Evolutionary conservation across 2,888 invertebrate genomes (phyloP).

Genomic region (Orthosia gothica): DNA sequence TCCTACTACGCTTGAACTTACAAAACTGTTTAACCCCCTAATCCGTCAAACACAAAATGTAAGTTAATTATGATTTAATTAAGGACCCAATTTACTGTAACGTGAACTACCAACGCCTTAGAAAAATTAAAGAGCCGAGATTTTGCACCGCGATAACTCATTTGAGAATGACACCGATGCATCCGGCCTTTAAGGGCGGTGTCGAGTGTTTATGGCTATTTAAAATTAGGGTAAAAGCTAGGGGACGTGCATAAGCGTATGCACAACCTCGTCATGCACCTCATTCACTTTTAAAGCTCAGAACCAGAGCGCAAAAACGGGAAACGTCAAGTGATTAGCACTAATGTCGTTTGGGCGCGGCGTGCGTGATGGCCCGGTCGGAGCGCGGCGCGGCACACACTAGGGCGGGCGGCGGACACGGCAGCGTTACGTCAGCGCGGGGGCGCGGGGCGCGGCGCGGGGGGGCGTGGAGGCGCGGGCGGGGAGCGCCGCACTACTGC

Average conservation of each 20-base stretch:
- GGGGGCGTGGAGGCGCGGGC: conserved; percentile 68
- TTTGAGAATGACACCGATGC: conserved; percentile 87
- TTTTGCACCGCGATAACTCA: conserved; percentile 85
- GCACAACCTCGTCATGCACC: conserved; percentile 83
- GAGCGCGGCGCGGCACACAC: conserved; percentile 90
- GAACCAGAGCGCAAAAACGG: conserved; percentile 82
- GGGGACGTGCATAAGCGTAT: conserved; percentile 73
- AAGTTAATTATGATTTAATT: conserved; percentile 32
- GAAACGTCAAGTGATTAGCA: conserved; percentile 90
- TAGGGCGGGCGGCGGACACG: conserved; percentile 89
- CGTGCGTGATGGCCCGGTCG: conserved; percentile 84
- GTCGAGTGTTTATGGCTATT: conserved; percentile 73
- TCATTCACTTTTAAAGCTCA: conserved; percentile 85
- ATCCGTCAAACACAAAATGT: conserved; percentile 21
- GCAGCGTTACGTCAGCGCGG: conserved; percentile 90
- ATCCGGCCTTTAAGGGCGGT: conserved; percentile 85
- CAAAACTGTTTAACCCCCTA: conserved; percentile 15
- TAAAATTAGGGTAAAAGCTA: conserved; percentile 67
- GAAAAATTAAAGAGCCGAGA: conserved; percentile 74
- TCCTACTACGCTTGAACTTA: conserved; percentile 45
- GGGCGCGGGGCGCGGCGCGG: conserved; percentile 65
- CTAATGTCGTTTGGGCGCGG: conserved; percentile 85
- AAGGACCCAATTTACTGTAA: conserved; percentile 48
- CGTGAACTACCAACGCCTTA: conserved; percentile 59
- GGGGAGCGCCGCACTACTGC: conserved; percentile 87